Conservation (phyloP, 1,140 invertebrate genomes). For the Coenobita brevimanus region DNA sequence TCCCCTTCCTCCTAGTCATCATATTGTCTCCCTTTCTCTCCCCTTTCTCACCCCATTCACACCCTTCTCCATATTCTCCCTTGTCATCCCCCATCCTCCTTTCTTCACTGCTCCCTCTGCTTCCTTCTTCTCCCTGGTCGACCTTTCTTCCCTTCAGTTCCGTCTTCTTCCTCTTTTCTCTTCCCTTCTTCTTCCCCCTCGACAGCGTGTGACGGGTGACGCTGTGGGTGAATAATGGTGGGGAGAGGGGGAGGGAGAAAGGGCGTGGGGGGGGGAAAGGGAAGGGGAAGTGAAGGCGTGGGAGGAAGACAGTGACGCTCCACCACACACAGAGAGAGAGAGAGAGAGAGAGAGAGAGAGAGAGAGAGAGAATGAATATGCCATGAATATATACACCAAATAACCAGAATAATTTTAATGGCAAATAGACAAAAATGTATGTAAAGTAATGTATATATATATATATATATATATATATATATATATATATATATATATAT, state of each 20-base stretch:
- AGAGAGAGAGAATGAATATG: background rate
- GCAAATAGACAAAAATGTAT: background rate
- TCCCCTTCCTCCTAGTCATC: no score
- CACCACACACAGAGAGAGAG: background rate
- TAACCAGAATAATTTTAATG: background rate
- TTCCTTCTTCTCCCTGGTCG: no score
- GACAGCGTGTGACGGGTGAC: constrained; percentile 9
- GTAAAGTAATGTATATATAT: background rate
- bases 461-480: constrained; percentile 5
- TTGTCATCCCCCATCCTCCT: no score
- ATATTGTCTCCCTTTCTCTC: no score
- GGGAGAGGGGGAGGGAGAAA: background rate
- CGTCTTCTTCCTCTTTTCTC: no score
- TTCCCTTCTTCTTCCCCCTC: background rate
- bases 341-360: background rate
- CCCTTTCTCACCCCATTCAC: no score
- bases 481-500: constrained; percentile 15
- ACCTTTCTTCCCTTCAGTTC: no score
- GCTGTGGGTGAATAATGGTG: no score
- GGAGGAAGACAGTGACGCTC: background rate
- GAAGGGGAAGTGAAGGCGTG: background rate
- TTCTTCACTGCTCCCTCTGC: no score
- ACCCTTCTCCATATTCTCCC: no score
- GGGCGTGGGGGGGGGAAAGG: background rate
- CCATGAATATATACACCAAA: background rate